Percentiles rank a stretch among this genome's conserved stretches.
phyloP scores from a whole-genome alignment of 1,140 invertebrate species.

The Helicoverpa zea region DNA sequence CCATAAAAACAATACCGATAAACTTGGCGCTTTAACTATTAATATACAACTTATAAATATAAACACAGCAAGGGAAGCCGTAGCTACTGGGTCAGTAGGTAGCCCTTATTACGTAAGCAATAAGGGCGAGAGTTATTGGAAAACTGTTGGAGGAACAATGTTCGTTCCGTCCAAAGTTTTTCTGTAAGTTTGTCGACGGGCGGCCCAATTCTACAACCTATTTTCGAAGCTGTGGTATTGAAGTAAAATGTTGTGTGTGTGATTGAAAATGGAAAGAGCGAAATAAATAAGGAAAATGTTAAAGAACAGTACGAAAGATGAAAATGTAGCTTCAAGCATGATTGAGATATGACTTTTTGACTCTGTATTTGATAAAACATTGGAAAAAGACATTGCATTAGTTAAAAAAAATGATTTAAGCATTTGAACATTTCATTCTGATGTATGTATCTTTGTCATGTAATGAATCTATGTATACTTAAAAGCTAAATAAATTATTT shows the following conservation, averaged over 20 bases:
- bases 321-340: too few relatives aligned
- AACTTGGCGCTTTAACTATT: slow-evolving; percentile 8
- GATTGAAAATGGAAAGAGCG: background rate
- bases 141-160: background rate
- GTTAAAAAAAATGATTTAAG: too few relatives aligned
- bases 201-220: background rate
- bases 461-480: too few relatives aligned
- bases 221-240: background rate
- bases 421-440: too few relatives aligned
- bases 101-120: slow-evolving; percentile 25
- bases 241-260: background rate
- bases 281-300: background rate
- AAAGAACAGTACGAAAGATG: too few relatives aligned
- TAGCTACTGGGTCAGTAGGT: slow-evolving; percentile 26
- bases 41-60: slow-evolving; percentile 14
- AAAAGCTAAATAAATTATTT: too few relatives aligned
- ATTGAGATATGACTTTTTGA: too few relatives aligned
- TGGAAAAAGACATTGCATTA: too few relatives aligned
- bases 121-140: slow-evolving; percentile 18
- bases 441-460: too few relatives aligned
- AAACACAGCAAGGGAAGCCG: slow-evolving; percentile 1
- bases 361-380: too few relatives aligned
- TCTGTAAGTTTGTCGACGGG: background rate
- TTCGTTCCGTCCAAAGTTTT: slow-evolving; percentile 1
- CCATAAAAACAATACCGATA: background rate